Evolutionary conservation across 2,797 vertebrate genomes (phyloP), one percentile per base, ranked within the genome.

Genomic region (Tenualosa ilisha): DNA sequence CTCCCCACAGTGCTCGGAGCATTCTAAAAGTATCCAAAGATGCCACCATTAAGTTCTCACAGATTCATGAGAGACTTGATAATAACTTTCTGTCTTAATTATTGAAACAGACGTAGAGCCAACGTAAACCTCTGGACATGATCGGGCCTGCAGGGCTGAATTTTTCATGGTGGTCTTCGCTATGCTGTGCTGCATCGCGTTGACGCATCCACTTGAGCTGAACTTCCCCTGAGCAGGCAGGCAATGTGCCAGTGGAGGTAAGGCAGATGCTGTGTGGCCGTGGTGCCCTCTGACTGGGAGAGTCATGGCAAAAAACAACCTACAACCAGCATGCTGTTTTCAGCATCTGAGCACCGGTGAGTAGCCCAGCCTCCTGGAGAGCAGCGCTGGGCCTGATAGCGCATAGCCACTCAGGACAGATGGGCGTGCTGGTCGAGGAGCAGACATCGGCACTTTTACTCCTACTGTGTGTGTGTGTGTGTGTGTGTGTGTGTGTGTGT

Each of bases 401-500:
- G 2, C 72, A 20, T 7, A 15, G 37, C 17, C 72, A 46, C 72
- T 79, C 17, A 79, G 46, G 2, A 15, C 72, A 46, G 37, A 43
- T 46, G 72, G 40, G 37, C 6, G 40, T 46, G 40, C 72, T 79
- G 22, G 59, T 61, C n/a, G 5, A 61, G 59, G 72, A 46, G 46
- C 86, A 88, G 86, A 37, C 22, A 53, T n/a, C 13, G n/a, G 46
- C 37, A n/a, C 6, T 84, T 84, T 61, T n/a, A 50, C n/a, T 79
- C 8, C 3, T 86, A 46, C 3, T 46, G 65, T 56, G n/a, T 63
- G 37, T 84, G 65, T 84, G 75, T 82, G 79, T 31, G 40, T 83
- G 63, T 43, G 79, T 26, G 84, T 40, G 61, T 59, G 9, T 43
- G 50, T 43, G 56, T 68, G 53, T 79, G 75, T 65, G 49, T 79